phyloP scores from a whole-genome alignment of 2,888 invertebrate genomes.

The Buathra laborator region DNA sequence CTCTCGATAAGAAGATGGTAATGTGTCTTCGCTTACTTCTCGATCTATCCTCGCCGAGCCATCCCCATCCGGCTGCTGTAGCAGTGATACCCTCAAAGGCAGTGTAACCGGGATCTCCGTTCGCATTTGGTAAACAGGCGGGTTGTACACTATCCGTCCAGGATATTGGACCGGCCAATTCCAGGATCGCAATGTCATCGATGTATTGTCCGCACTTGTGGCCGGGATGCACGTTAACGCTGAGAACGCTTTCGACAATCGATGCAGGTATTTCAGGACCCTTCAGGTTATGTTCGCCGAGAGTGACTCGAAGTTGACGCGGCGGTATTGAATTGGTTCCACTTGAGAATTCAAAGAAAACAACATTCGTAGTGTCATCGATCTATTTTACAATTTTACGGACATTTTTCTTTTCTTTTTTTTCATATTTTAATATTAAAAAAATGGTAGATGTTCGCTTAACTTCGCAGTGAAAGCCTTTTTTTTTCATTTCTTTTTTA shows the following conservation, averaged over 20 bases:
- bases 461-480: too few relatives aligned
- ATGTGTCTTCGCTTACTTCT: conserved; percentile 86
- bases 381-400: neutral
- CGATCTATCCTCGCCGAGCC: conserved; percentile 91
- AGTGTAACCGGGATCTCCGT: conserved; percentile 85
- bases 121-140: conserved; percentile 90
- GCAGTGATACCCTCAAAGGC: conserved; percentile 88
- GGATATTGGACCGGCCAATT: conserved; percentile 88
- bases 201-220: conserved; percentile 89
- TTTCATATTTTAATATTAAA: too few relatives aligned
- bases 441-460: too few relatives aligned
- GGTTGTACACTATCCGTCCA: conserved; percentile 92
- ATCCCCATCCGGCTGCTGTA: conserved; percentile 95
- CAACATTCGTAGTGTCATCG: neutral
- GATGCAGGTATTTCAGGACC: conserved; percentile 86
- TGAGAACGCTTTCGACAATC: conserved; percentile 85
- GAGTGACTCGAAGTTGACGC: conserved; percentile 89
- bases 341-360: conserved; percentile 83
- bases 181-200: conserved; percentile 91
- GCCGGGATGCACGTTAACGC: conserved; percentile 90
- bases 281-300: conserved; percentile 91
- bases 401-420: too few relatives aligned
- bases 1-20: neutral
- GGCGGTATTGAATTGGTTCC: conserved; percentile 89
- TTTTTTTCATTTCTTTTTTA: too few relatives aligned